Percentiles rank a stretch among this genome's conserved stretches.
phyloP scores from a whole-genome alignment of 2,888 invertebrate genomes.

The Amblyjoppa fuscipennis region DNA sequence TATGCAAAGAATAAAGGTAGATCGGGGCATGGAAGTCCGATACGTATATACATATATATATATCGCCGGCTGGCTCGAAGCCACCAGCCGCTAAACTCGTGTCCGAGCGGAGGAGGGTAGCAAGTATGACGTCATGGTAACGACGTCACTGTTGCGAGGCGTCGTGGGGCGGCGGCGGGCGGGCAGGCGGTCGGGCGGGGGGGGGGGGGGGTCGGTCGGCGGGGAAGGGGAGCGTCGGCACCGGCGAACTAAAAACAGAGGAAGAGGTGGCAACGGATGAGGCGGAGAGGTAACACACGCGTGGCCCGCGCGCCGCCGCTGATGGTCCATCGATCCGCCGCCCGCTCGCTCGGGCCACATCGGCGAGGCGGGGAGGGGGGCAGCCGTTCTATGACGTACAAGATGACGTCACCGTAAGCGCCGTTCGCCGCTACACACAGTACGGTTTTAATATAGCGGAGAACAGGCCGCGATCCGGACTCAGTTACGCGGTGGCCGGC shows the following conservation, averaged over 20 bases:
- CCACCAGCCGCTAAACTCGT: constrained; percentile 56
- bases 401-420: constrained; percentile 78
- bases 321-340: constrained; percentile 68
- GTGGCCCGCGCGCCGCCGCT: constrained; percentile 36
- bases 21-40: background rate
- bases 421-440: constrained; percentile 83
- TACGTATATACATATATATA: constrained; percentile 9
- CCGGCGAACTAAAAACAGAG: background rate
- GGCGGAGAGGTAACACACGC: background rate
- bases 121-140: constrained; percentile 67
- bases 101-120: constrained; percentile 58
- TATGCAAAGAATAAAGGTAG: background rate
- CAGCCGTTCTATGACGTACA: constrained; percentile 76
- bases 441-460: constrained; percentile 84
- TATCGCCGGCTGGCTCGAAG: constrained; percentile 45
- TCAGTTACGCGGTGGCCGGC: constrained; percentile 84
- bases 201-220: background rate
- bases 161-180: constrained; percentile 13
- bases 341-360: constrained; percentile 67
- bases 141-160: constrained; percentile 61
- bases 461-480: constrained; percentile 82
- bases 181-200: background rate
- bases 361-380: constrained; percentile 6
- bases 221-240: background rate
- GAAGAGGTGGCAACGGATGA: background rate